Percentiles rank a stretch among this genome's conserved stretches.
These are phyloP conservation scores for Copidosoma aretas DNA, from an alignment of 2,888 invertebrate genomes.

Conservation along the genomic window DNA sequence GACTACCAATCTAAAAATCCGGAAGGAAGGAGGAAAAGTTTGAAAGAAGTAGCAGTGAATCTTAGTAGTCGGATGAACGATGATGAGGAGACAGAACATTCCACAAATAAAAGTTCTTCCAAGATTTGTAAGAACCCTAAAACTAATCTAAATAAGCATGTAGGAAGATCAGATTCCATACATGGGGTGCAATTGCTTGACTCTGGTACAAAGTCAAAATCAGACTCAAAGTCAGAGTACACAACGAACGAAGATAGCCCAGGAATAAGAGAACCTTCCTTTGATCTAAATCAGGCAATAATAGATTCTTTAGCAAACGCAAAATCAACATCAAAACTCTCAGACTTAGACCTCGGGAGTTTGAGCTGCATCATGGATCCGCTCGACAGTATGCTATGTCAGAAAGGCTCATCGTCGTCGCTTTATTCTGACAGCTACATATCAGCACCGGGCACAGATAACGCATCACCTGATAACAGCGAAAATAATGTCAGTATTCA, in stretches of 20 bases:
- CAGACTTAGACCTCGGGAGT: too few relatives aligned
- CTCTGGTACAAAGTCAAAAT: slow-evolving; percentile 3
- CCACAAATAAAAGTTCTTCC: neutral
- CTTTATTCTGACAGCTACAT: neutral
- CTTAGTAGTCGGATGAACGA: slow-evolving; percentile 49
- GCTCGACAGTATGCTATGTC: slow-evolving; percentile 13
- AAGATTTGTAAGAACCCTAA: neutral
- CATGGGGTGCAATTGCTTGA: slow-evolving; percentile 19
- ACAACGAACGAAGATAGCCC: neutral
- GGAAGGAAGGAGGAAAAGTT: slow-evolving; percentile 11
- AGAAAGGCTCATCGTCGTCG: slow-evolving; percentile 12
- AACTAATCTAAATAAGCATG: neutral
- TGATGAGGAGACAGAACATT: slow-evolving; percentile 38
- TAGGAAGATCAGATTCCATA: neutral
- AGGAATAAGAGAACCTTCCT: neutral
- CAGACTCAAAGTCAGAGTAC: slow-evolving; percentile 4
- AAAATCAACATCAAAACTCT: neutral
- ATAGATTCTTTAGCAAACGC: slow-evolving; percentile 9
- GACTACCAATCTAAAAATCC: neutral
- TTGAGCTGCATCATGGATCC: neutral
- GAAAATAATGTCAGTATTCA: neutral
- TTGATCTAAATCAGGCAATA: slow-evolving; percentile 26
- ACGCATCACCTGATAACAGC: neutral
- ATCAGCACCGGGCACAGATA: neutral
- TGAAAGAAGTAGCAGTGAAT: slow-evolving; percentile 45